Evolutionary conservation across 2,797 vertebrate genomes (phyloP), one percentile per base, ranked within the genome.

Genomic region (Sciaenops ocellatus): DNA sequence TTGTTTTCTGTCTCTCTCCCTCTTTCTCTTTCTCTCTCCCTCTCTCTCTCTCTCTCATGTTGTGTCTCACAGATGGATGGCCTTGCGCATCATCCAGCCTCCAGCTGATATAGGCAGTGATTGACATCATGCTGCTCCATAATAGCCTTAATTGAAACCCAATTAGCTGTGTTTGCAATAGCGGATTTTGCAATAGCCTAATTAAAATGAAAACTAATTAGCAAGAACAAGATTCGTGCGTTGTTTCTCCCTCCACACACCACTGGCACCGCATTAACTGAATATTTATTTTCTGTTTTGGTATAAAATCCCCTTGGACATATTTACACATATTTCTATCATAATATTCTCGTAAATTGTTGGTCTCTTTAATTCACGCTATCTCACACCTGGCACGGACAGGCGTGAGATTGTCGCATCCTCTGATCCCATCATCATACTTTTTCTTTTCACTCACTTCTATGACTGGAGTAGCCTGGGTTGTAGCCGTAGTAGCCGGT

Each of bases 401-500:
- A 85, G 5, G 34, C 51, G n/a, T 66, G 57, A 38, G 30, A 54
- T 4, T 67, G 79, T 79, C 78, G 74, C 80, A 85, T 72, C 52
- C 51, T 28, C 68, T 55, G 7, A 69, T 28, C 51, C 55, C 52
- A 55, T 13, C 42, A 50, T 11, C 13, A 55, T 24, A 76, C 76
- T 85, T 78, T 73, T 56, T 38, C 41, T 61, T 82, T 80, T 22
- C 59, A 95, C 98, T 99, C 96, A 99, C 98, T 97, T 97, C 95
- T 98, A 81, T 98, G 98, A 91, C 97, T 97, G 93, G 98, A 97
- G 95, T 98, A 98, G 52, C 97, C 98, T 20, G 98, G 97, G 89
- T 98, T 98, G 90, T 99, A 99, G 87, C 98, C 98, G 91, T 99
- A 99, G 95, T 98, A 99, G 88, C 98, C 98, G 46, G 98, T 99